These are phyloP conservation scores for Meta bourneti DNA, from an alignment of 2,888 invertebrate species.

Conservation along the genomic window DNA sequence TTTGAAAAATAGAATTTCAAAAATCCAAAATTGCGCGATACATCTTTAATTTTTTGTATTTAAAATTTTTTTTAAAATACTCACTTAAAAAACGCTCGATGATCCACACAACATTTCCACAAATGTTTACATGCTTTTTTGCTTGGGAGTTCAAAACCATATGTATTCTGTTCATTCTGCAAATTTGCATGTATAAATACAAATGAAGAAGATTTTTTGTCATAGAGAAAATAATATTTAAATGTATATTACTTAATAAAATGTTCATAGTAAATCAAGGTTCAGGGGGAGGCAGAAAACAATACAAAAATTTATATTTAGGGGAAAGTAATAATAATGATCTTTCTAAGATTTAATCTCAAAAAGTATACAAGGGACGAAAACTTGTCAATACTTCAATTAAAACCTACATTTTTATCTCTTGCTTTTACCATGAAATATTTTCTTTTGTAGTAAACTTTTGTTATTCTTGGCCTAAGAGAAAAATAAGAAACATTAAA, in stretches of 20 bases:
- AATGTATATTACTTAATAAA: too few species aligned
- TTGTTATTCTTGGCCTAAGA: constrained; percentile 91
- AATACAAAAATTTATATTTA: too few species aligned
- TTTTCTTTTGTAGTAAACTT: constrained; percentile 96
- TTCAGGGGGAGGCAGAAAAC: too few species aligned
- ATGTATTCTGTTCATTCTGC: constrained; percentile 96
- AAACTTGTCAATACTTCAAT: not conserved
- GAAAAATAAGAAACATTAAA: not conserved
- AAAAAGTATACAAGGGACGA: not conserved
- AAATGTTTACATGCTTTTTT: constrained; percentile 96
- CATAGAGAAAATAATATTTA: not conserved
- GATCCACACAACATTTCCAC: constrained; percentile 97
- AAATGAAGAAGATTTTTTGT: not conserved
- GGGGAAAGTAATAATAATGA: not conserved
- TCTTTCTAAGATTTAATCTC: not conserved
- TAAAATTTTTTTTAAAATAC: not conserved
- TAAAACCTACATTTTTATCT: constrained; percentile 93
- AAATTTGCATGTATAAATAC: constrained; percentile 45
- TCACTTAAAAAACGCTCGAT: constrained; percentile 87
- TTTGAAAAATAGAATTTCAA: not conserved
- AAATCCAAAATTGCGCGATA: too few species aligned
- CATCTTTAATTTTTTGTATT: too few species aligned
- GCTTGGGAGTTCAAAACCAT: constrained; percentile 96
- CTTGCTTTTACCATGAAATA: constrained; percentile 97
- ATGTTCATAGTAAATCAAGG: too few species aligned